These are phyloP conservation scores for Macrosteles quadrilineatus DNA, from an alignment of 1,140 invertebrate genomes.

Conservation along the genomic window DNA sequence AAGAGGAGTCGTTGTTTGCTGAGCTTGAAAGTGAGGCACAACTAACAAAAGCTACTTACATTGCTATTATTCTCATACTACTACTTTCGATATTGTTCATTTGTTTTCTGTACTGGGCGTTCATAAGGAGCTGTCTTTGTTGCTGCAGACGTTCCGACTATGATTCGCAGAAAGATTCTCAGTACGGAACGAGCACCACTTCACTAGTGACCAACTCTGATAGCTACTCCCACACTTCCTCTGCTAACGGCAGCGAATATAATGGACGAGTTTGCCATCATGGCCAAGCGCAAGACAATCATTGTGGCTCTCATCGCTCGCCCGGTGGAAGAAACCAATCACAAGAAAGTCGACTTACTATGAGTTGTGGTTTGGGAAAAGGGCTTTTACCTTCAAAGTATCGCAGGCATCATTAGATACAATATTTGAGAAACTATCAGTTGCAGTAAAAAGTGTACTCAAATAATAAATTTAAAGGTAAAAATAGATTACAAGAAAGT, in stretches of 20 bases:
- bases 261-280: not conserved
- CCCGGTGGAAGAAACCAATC: not conserved
- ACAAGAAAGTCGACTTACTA: not conserved
- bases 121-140: not conserved
- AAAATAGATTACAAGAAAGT: not conserved
- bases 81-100: not conserved
- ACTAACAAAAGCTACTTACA: not conserved
- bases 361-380: not conserved
- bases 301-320: no score
- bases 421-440: not conserved
- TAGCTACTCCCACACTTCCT: not conserved
- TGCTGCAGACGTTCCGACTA: not conserved
- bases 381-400: not conserved
- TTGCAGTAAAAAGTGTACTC: not conserved
- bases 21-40: not conserved
- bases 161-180: not conserved
- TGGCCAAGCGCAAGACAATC: not conserved
- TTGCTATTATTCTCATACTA: not conserved
- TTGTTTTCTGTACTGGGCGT: constrained; percentile 15
- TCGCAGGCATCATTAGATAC: not conserved
- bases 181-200: not conserved
- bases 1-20: not conserved
- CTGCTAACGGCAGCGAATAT: not conserved
- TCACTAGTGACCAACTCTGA: not conserved
- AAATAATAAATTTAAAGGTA: not conserved